Conservation (phyloP, 2,797 vertebrate genomes). For the Anguilla obscura region DNA sequence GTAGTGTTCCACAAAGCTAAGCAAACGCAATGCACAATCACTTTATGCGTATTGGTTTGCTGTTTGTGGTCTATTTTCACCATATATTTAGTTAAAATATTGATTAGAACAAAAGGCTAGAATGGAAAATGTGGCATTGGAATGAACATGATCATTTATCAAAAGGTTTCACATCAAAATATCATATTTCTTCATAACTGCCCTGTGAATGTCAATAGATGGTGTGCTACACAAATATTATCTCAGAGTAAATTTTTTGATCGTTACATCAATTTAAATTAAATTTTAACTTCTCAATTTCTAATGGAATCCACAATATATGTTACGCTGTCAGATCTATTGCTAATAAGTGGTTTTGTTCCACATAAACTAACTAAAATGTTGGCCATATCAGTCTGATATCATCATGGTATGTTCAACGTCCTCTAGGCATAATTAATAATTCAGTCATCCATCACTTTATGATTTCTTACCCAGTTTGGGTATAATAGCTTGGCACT, state of each 20-base stretch:
- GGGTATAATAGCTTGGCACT: conserved; percentile 39
- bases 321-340: neutral
- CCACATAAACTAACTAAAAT: neutral
- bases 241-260: neutral
- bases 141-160: neutral
- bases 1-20: conserved; percentile 38
- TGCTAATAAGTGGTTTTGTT: neutral
- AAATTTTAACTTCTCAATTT: neutral
- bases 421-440: conserved; percentile 44
- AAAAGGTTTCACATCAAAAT: neutral
- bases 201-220: neutral
- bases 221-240: neutral
- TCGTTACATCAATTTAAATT: neutral
- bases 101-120: neutral
- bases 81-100: neutral
- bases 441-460: conserved; percentile 40
- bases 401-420: conserved; percentile 32
- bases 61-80: neutral
- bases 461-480: conserved; percentile 43
- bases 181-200: neutral
- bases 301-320: neutral
- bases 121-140: neutral
- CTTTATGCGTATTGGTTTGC: neutral
- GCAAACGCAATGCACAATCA: neutral
- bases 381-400: neutral